A percentile compares a stretch with the other conserved stretches of the same genome.
Evolutionary conservation across 2,888 invertebrate species (phyloP).

Genomic region (Penaeus monodon): DNA sequence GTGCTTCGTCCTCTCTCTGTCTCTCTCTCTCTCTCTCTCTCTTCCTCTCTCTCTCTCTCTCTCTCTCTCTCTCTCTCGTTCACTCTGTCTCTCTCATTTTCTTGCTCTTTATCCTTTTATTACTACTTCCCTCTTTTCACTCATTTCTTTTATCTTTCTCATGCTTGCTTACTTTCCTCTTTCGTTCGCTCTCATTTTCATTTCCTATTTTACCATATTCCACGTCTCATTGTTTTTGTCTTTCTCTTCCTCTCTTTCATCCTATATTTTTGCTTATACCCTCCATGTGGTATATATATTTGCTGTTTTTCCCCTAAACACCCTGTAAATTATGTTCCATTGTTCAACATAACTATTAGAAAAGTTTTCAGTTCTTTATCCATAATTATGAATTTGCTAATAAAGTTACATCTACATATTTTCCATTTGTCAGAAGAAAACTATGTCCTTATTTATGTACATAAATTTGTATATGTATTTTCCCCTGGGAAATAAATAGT

Average conservation of each 20-base stretch:
- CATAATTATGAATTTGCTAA: background rate
- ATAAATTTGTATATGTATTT: no score
- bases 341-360: no score
- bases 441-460: no score
- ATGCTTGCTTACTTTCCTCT: background rate
- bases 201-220: background rate
- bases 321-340: background rate
- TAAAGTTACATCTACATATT: no score
- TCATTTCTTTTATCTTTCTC: no score
- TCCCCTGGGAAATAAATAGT: no score
- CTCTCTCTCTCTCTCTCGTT: background rate
- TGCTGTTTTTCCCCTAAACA: background rate
- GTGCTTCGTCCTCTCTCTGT: background rate
- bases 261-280: background rate
- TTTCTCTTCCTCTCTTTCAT: background rate
- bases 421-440: no score
- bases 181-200: background rate
- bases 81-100: background rate
- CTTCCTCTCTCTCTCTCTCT: background rate
- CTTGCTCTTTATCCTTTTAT: background rate
- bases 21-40: constrained; percentile 11
- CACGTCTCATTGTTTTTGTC: background rate
- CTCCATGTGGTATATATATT: no score
- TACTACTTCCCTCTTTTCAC: no score
- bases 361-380: background rate